phyloP scores from a whole-genome alignment of 2,888 invertebrate genomes.

The Pterostichus niger region DNA sequence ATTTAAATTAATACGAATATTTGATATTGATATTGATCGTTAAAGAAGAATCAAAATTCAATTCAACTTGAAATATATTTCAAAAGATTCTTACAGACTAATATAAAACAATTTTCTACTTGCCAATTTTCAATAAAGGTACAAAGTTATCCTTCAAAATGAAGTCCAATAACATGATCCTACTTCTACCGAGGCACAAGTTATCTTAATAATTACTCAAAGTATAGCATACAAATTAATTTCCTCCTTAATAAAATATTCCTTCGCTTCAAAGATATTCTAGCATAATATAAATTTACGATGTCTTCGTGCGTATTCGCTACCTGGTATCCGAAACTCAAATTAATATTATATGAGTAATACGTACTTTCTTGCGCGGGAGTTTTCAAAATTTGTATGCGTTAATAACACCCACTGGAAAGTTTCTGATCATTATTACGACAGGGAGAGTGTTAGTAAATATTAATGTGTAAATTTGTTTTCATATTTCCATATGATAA shows the following conservation, averaged over 20 bases:
- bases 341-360: neutral
- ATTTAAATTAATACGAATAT: no score
- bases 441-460: neutral
- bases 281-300: slow-evolving; percentile 3
- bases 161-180: neutral
- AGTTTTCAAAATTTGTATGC: neutral
- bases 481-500: neutral
- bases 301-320: neutral
- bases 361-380: neutral
- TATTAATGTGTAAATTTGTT: neutral
- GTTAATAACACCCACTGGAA: no score
- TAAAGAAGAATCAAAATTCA: no score
- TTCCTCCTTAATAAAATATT: neutral
- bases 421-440: no score
- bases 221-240: slow-evolving; percentile 2
- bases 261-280: neutral
- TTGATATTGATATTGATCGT: no score
- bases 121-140: no score
- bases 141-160: neutral
- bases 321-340: neutral
- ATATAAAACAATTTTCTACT: no score
- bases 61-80: no score
- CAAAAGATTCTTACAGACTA: no score
- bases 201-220: neutral
- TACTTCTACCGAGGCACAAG: neutral